Evolutionary conservation across 2,113 vertebrate species (phyloP).

Genomic region (Nycticebus coucang): DNA sequence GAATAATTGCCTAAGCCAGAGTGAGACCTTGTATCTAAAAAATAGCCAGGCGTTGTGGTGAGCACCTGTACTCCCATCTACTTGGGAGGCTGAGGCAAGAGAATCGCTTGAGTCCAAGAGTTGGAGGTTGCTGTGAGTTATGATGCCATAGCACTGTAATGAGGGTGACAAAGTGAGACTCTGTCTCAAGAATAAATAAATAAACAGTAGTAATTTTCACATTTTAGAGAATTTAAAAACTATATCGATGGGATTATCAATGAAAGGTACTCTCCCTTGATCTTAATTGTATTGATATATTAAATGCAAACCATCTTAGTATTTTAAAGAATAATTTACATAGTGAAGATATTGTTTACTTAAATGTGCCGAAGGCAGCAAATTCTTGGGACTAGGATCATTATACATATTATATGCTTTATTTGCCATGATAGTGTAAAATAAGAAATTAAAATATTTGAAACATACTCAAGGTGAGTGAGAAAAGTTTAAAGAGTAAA

Average conservation of each 20-base stretch:
- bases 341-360: conserved; percentile 37
- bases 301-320: conserved; percentile 66
- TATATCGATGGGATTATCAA: conserved; percentile 48
- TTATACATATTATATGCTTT: not conserved
- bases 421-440: not conserved
- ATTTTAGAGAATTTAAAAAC: conserved; percentile 53
- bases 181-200: too few relatives aligned
- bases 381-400: not conserved
- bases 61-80: too few relatives aligned
- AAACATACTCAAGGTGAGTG: not conserved
- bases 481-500: not conserved
- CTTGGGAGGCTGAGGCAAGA: too few relatives aligned
- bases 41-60: too few relatives aligned
- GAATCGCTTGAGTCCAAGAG: too few relatives aligned
- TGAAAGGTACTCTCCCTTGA: conserved; percentile 56
- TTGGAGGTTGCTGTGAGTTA: too few relatives aligned
- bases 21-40: too few relatives aligned
- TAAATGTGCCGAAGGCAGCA: rapidly evolving
- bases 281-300: conserved; percentile 57
- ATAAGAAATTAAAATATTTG: not conserved
- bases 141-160: too few relatives aligned
- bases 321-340: conserved; percentile 44
- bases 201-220: conserved; percentile 12
- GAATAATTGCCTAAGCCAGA: too few relatives aligned
- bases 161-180: too few relatives aligned